Evolutionary conservation across 2,888 invertebrate species (phyloP).

Genomic region (Scaptomyza tumidula): DNA sequence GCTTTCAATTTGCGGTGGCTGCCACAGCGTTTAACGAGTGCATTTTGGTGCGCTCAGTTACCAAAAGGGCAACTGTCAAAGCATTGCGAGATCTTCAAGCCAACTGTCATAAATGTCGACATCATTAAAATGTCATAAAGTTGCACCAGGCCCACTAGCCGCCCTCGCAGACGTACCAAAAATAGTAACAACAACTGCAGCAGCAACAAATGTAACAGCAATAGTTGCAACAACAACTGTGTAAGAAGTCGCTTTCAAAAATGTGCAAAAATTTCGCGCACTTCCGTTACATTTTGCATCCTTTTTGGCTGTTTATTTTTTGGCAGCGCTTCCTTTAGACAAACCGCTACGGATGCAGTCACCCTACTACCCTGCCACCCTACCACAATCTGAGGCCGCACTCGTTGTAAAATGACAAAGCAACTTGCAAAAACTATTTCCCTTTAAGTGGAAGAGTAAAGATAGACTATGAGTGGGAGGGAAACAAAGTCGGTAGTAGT

Average conservation of each 20-base stretch:
- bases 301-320: conserved; percentile 69
- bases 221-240: conserved; percentile 16
- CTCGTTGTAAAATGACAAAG: conserved; percentile 59
- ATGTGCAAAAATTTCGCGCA: conserved; percentile 73
- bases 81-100: conserved; percentile 64
- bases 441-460: conserved; percentile 30
- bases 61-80: conserved; percentile 63
- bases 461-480: background rate
- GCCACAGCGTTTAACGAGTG: conserved; percentile 27
- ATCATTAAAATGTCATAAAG: conserved; percentile 77
- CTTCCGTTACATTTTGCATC: conserved; percentile 76
- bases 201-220: conserved; percentile 2
- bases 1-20: conserved; percentile 46
- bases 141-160: conserved; percentile 25
- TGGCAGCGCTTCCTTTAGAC: conserved; percentile 66
- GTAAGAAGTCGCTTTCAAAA: conserved; percentile 47
- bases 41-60: conserved; percentile 31
- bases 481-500: background rate
- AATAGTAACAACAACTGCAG: conserved; percentile 1
- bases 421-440: conserved; percentile 60
- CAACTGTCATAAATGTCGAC: conserved; percentile 74
- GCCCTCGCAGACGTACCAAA: conserved; percentile 17
- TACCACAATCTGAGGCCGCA: conserved; percentile 32
- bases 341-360: conserved; percentile 70
- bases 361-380: conserved; percentile 4